Conservation (phyloP, 2,888 invertebrate genomes). For the Fragum fragum region DNA sequence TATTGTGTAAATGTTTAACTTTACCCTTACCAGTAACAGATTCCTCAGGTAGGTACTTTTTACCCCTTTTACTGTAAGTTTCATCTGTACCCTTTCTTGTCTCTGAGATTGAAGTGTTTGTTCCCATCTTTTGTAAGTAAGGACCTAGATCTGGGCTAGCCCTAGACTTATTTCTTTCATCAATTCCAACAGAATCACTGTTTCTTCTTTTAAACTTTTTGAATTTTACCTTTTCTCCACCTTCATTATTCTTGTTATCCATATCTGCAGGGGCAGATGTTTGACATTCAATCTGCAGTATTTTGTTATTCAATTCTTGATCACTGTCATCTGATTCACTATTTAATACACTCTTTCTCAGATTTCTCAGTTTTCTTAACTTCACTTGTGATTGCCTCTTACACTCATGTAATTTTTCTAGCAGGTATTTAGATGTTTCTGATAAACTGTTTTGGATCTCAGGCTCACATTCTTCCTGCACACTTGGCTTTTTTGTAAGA, state of each 20-base stretch:
- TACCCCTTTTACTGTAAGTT: conserved; percentile 20
- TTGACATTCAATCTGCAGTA: conserved; percentile 12
- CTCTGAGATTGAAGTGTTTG: background rate
- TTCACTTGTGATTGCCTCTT: conserved; percentile 42
- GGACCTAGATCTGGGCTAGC: conserved; percentile 58
- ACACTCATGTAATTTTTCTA: conserved; percentile 10
- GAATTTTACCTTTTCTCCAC: conserved; percentile 43
- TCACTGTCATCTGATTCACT: conserved; percentile 69
- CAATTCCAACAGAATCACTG: conserved; percentile 19
- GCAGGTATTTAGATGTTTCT: background rate
- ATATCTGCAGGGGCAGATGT: conserved; percentile 17
- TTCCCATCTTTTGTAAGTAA: conserved; percentile 59
- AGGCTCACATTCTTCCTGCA: conserved; percentile 29
- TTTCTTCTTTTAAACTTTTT: conserved; percentile 43
- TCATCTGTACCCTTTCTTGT: conserved; percentile 30
- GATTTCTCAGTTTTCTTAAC: conserved; percentile 71
- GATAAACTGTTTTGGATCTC: conserved; percentile 12
- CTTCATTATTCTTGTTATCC: background rate
- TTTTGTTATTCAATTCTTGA: conserved; percentile 24
- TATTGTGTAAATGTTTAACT: background rate
- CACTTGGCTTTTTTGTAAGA: background rate
- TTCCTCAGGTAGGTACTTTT: conserved; percentile 20
- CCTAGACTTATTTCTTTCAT: conserved; percentile 31
- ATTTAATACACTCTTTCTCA: conserved; percentile 70
- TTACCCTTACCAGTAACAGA: conserved; percentile 16